These are phyloP conservation scores for Nannoperca australis DNA, from an alignment of 2,797 vertebrate species.

Conservation along the genomic window DNA sequence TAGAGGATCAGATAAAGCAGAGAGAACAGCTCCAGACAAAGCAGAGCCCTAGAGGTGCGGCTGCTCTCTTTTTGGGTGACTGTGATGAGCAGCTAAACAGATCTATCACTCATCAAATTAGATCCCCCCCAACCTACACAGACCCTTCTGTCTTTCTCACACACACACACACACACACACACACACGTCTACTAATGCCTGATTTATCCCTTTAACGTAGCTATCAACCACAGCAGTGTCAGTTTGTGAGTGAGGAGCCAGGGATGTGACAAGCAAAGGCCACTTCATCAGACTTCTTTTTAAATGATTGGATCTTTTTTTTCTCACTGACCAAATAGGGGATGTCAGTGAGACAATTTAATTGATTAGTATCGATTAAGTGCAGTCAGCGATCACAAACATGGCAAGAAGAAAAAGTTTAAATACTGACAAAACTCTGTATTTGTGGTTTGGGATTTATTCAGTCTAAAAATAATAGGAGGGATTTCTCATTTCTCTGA, in stretches of 20 bases:
- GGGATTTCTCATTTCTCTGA: slow-evolving; percentile 20
- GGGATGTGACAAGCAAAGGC: slow-evolving; percentile 61
- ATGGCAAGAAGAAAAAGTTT: slow-evolving; percentile 22
- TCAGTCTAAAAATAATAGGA: slow-evolving; percentile 36
- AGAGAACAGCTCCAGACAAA: slow-evolving; percentile 47
- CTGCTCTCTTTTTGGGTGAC: slow-evolving; percentile 67
- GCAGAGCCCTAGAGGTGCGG: slow-evolving; percentile 61
- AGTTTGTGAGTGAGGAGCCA: slow-evolving; percentile 58
- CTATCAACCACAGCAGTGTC: slow-evolving; percentile 66
- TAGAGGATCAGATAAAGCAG: slow-evolving; percentile 39
- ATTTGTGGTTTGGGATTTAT: slow-evolving; percentile 16
- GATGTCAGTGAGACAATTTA: slow-evolving; percentile 58
- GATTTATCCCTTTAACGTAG: slow-evolving; percentile 68
- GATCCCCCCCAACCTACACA: slow-evolving; percentile 33
- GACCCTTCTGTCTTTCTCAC: slow-evolving; percentile 24
- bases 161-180: slow-evolving; percentile 13
- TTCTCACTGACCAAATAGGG: slow-evolving; percentile 58
- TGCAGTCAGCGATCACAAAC: slow-evolving; percentile 36
- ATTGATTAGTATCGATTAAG: slow-evolving; percentile 63
- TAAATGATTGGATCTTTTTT: slow-evolving; percentile 62
- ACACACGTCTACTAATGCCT: slow-evolving; percentile 50
- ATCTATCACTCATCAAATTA: slow-evolving; percentile 77
- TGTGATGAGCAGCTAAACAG: slow-evolving; percentile 69
- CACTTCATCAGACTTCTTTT: slow-evolving; percentile 76
- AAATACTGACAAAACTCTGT: background rate